phyloP scores from a whole-genome alignment of 2,797 vertebrate genomes.

The Cossypha polioptera region DNA sequence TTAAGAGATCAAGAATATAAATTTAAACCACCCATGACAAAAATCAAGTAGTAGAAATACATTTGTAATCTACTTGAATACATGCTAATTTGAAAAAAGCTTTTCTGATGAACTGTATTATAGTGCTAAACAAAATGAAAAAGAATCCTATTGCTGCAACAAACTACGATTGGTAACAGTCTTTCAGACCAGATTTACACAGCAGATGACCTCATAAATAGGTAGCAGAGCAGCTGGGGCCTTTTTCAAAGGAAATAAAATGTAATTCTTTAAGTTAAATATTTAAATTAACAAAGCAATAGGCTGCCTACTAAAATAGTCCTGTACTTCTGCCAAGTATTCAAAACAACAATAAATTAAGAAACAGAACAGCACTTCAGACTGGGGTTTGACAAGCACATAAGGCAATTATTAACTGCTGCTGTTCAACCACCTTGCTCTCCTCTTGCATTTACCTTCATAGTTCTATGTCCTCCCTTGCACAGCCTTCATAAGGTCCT shows the following conservation, averaged over 20 bases:
- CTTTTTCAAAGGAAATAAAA: background rate
- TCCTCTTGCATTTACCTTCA: background rate
- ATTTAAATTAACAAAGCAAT: slow-evolving; percentile 22
- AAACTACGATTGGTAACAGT: background rate
- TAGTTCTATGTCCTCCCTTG: background rate
- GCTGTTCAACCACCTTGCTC: background rate
- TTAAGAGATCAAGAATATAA: background rate
- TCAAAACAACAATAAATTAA: slow-evolving; percentile 4
- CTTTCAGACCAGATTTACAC: background rate
- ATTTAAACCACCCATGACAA: background rate
- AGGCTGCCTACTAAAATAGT: background rate
- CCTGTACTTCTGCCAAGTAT: slow-evolving; percentile 1
- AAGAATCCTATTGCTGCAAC: background rate
- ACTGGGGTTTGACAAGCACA: background rate
- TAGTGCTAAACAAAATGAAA: background rate
- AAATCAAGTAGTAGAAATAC: background rate
- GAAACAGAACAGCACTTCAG: background rate
- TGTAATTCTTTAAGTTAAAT: background rate
- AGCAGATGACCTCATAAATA: background rate
- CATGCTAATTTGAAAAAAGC: background rate
- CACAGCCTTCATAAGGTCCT: background rate
- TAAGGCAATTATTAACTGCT: background rate
- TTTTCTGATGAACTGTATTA: background rate
- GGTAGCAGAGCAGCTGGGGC: background rate
- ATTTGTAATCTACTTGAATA: background rate